Conservation (phyloP, 1,140 invertebrate genomes). For the Pomacea maculata region DNA sequence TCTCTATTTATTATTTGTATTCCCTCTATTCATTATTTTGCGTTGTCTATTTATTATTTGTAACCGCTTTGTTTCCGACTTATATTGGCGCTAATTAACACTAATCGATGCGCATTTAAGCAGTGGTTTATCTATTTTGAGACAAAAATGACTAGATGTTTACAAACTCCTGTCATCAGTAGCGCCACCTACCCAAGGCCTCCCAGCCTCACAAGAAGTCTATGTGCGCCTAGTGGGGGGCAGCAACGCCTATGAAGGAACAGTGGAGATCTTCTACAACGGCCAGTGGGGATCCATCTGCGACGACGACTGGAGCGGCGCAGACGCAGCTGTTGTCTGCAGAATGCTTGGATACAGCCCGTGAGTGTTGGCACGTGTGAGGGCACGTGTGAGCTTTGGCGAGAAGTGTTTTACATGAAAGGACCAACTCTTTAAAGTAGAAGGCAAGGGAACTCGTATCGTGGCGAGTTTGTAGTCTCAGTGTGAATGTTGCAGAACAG, state of each 20-base stretch:
- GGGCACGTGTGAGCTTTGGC: neutral
- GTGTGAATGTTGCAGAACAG: constrained; percentile 6
- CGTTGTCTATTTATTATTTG: neutral
- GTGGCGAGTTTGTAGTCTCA: neutral
- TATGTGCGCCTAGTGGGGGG: constrained; percentile 39
- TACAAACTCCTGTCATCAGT: neutral
- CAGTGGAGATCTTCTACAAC: constrained; percentile 76
- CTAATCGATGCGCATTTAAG: neutral
- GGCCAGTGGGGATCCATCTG: constrained; percentile 79
- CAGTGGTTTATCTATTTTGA: neutral
- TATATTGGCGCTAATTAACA: neutral
- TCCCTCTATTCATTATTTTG: too few relatives aligned
- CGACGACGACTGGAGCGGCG: constrained; percentile 78
- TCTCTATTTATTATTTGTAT: neutral
- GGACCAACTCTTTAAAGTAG: too few relatives aligned
- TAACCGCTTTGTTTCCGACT: too few relatives aligned
- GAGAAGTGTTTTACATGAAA: neutral
- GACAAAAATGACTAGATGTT: neutral
- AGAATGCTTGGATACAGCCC: constrained; percentile 71
- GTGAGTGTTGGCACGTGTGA: constrained; percentile 16
- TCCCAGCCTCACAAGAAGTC: constrained; percentile 9
- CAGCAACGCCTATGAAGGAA: constrained; percentile 64
- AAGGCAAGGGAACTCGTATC: too few relatives aligned
- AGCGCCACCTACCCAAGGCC: constrained; percentile 10
- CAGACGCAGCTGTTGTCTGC: constrained; percentile 77